These are phyloP conservation scores for Cheilosia urbana DNA, from an alignment of 2,888 invertebrate species.

Conservation along the genomic window DNA sequence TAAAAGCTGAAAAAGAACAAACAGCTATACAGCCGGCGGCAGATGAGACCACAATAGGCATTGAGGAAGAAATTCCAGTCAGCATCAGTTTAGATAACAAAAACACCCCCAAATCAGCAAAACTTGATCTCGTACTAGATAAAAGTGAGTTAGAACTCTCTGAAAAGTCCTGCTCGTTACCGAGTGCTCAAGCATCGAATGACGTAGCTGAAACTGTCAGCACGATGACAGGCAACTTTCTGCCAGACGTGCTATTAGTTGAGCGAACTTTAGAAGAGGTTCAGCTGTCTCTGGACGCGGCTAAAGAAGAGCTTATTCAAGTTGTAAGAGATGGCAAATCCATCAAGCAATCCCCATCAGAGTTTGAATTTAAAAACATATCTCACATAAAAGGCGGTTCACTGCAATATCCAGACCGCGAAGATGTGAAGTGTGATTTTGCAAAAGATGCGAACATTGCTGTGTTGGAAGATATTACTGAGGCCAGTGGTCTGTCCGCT, in stretches of 20 bases:
- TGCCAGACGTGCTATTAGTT: constrained; percentile 85
- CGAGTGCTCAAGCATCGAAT: not conserved
- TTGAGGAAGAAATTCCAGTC: not conserved
- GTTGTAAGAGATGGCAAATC: constrained; percentile 86
- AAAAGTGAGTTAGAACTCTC: constrained; percentile 83
- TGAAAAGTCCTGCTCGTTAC: constrained; percentile 77
- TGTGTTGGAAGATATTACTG: constrained; percentile 73
- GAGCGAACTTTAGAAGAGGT: constrained; percentile 90
- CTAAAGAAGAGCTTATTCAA: constrained; percentile 88
- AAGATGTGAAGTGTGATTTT: constrained; percentile 77
- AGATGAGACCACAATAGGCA: not conserved
- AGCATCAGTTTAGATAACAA: not conserved
- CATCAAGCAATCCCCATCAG: constrained; percentile 89
- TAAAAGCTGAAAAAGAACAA: not conserved
- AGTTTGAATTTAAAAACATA: constrained; percentile 89
- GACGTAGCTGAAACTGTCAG: constrained; percentile 3
- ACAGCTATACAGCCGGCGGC: not conserved
- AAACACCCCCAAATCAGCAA: constrained; percentile 42
- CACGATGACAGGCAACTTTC: constrained; percentile 77
- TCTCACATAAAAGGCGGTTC: constrained; percentile 81
- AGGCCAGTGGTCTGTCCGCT: constrained; percentile 74
- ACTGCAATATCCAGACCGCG: constrained; percentile 80
- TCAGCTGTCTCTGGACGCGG: constrained; percentile 88
- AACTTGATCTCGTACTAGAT: constrained; percentile 80
- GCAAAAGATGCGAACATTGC: constrained; percentile 77